Conservation (phyloP, 2,888 invertebrate species). For the Epistrophe eligans region DNA sequence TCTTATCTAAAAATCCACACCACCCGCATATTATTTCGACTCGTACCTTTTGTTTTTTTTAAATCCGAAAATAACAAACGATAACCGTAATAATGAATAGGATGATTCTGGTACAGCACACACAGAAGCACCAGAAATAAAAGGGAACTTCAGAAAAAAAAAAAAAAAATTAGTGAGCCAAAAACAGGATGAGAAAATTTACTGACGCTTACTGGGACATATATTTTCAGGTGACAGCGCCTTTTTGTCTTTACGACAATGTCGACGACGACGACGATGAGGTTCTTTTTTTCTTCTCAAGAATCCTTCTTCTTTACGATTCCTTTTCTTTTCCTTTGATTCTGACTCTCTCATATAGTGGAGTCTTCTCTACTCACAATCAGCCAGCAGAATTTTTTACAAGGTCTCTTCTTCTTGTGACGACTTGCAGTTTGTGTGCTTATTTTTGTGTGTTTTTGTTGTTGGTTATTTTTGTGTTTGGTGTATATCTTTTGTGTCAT, state of each 20-base stretch:
- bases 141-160: slow-evolving; percentile 12
- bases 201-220: slow-evolving; percentile 77
- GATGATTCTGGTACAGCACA: slow-evolving; percentile 57
- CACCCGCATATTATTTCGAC: slow-evolving; percentile 59
- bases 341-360: neutral
- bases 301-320: slow-evolving; percentile 73
- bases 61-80: slow-evolving; percentile 53
- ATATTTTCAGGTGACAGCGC: slow-evolving; percentile 78
- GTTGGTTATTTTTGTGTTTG: neutral
- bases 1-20: slow-evolving; percentile 39
- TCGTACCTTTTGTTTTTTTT: slow-evolving; percentile 5
- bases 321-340: slow-evolving; percentile 53
- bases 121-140: slow-evolving; percentile 45
- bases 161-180: neutral
- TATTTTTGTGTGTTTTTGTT: slow-evolving; percentile 44
- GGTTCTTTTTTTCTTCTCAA: slow-evolving; percentile 44
- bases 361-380: slow-evolving; percentile 13
- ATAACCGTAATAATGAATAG: slow-evolving; percentile 65
- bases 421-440: slow-evolving; percentile 49
- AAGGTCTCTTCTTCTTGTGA: slow-evolving; percentile 19
- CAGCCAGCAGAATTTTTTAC: slow-evolving; percentile 32
- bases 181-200: slow-evolving; percentile 76
- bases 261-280: slow-evolving; percentile 18
- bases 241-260: slow-evolving; percentile 76
- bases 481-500: slow-evolving; percentile 57